Evolutionary conservation across 1,140 invertebrate species (phyloP).

Genomic region (Antheraea mylitta): DNA sequence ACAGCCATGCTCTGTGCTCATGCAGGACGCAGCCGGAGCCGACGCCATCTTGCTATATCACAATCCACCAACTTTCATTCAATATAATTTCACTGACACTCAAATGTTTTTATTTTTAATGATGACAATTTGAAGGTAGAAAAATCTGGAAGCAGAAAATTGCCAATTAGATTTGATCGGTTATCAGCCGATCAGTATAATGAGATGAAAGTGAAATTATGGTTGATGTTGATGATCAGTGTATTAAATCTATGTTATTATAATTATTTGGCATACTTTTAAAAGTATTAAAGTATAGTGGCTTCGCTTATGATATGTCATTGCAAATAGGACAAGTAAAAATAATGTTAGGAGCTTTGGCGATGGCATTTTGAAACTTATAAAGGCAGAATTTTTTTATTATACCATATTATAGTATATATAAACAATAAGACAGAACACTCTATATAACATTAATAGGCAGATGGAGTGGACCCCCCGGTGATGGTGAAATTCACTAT

Average conservation of each 20-base stretch:
- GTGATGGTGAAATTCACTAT: too few relatives aligned
- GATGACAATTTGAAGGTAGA: slow-evolving; percentile 29
- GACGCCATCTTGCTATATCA: slow-evolving; percentile 53
- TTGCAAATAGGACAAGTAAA: too few relatives aligned
- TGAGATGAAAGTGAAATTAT: slow-evolving; percentile 46
- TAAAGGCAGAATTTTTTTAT: too few relatives aligned
- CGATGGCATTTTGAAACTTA: too few relatives aligned
- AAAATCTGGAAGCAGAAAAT: slow-evolving; percentile 48
- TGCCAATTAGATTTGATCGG: slow-evolving; percentile 47
- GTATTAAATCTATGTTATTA: not conserved
- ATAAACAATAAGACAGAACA: too few relatives aligned
- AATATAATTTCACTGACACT: slow-evolving; percentile 38
- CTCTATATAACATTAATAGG: too few relatives aligned
- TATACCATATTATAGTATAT: too few relatives aligned
- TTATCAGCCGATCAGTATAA: slow-evolving; percentile 24
- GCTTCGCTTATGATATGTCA: too few relatives aligned
- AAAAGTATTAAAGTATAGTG: too few relatives aligned
- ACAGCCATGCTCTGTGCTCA: slow-evolving; percentile 69
- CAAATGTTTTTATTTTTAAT: slow-evolving; percentile 3
- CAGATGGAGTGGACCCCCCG: too few relatives aligned
- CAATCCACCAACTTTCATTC: slow-evolving; percentile 6
- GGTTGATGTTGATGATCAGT: not conserved
- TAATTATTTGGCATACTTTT: not conserved
- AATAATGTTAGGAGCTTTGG: too few relatives aligned
- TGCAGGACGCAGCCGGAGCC: slow-evolving; percentile 56